These are phyloP conservation scores for Chrysodeixis includens DNA, from an alignment of 2,888 invertebrate species.

Conservation along the genomic window DNA sequence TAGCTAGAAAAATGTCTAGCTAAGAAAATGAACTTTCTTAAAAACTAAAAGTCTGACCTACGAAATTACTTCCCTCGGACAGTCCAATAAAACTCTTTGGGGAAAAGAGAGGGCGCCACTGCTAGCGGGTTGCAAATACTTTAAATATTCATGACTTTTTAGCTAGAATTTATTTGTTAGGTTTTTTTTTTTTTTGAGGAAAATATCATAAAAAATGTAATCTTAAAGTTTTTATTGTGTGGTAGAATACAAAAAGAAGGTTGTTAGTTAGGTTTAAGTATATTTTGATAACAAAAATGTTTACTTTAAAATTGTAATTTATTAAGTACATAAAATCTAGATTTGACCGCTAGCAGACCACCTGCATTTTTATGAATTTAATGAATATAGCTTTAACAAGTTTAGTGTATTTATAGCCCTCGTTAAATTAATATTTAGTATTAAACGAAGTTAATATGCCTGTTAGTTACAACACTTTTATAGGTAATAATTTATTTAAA, in stretches of 20 bases:
- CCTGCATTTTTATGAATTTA: neutral
- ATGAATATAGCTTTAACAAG: neutral
- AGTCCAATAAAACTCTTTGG: constrained; percentile 88
- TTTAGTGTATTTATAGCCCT: neutral
- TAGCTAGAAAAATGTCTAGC: constrained; percentile 80
- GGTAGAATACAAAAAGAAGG: too few relatives aligned
- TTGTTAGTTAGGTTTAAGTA: too few relatives aligned
- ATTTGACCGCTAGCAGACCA: too few relatives aligned
- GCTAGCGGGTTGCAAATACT: neutral
- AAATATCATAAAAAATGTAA: too few relatives aligned
- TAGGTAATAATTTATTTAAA: neutral
- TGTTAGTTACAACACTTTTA: neutral
- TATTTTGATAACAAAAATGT: too few relatives aligned
- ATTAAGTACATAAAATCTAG: too few relatives aligned
- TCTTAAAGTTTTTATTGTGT: too few relatives aligned
- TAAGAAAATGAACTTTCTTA: constrained; percentile 86
- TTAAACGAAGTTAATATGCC: neutral
- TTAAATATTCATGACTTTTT: constrained; percentile 32
- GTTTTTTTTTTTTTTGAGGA: neutral
- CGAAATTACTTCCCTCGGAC: constrained; percentile 88
- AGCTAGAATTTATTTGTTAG: constrained; percentile 5
- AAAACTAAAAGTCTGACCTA: constrained; percentile 88
- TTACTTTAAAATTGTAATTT: neutral
- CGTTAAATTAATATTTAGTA: neutral
- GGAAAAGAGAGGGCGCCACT: constrained; percentile 66